Conservation (phyloP, 2,888 invertebrate species). For the Leptura quadrifasciata region DNA sequence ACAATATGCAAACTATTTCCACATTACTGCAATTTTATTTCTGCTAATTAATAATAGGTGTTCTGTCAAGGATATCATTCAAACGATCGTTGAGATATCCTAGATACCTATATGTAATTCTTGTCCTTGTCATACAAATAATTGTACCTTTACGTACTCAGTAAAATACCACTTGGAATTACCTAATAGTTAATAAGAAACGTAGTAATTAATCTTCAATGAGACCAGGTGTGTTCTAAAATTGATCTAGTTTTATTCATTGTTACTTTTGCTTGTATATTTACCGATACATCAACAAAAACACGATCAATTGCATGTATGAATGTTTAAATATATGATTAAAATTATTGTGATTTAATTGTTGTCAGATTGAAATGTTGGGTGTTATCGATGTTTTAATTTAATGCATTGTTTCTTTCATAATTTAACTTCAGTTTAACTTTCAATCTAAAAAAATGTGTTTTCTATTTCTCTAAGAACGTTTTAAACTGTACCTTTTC, state of each 20-base stretch:
- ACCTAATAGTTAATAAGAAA: not conserved
- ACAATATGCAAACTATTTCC: constrained; percentile 34
- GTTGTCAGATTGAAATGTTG: no score
- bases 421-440: no score
- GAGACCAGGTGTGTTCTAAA: not conserved
- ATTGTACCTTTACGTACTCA: constrained; percentile 3
- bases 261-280: not conserved
- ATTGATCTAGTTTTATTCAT: not conserved
- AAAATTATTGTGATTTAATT: no score
- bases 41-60: constrained; percentile 37
- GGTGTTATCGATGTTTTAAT: no score
- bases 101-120: constrained; percentile 7
- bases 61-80: constrained; percentile 41
- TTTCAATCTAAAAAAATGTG: no score
- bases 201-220: not conserved
- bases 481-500: no score
- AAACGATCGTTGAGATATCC: constrained; percentile 28
- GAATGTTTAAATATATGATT: no score
- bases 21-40: constrained; percentile 26
- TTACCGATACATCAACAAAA: no score
- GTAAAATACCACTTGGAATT: not conserved
- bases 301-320: no score
- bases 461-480: no score
- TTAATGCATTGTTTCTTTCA: no score
- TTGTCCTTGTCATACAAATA: constrained; percentile 2